These are phyloP conservation scores for Terebella lapidaria DNA, from an alignment of 2,888 invertebrate genomes.

Conservation along the genomic window DNA sequence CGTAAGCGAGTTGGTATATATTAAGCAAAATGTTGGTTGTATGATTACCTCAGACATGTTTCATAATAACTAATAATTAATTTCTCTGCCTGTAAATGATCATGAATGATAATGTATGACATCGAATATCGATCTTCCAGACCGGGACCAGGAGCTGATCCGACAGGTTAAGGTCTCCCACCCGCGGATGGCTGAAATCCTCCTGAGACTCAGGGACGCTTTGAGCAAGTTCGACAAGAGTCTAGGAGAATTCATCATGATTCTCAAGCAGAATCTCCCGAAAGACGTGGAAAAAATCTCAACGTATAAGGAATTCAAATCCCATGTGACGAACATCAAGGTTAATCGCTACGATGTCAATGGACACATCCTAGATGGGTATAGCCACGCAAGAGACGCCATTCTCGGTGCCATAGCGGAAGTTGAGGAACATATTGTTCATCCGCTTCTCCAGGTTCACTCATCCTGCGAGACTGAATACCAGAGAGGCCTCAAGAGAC, in stretches of 20 bases:
- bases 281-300: background rate
- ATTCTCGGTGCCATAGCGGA: background rate
- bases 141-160: background rate
- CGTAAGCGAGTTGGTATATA: too few species aligned
- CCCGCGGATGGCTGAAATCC: background rate
- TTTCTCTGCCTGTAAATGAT: too few species aligned
- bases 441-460: conserved; percentile 1
- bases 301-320: background rate
- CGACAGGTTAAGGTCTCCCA: background rate
- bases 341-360: background rate
- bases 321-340: background rate
- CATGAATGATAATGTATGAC: too few species aligned
- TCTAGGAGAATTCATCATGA: conserved; percentile 2
- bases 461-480: background rate
- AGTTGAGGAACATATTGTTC: background rate
- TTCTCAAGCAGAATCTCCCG: background rate
- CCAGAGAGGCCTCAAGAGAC: background rate
- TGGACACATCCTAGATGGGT: background rate
- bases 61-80: too few species aligned
- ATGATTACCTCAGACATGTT: too few species aligned
- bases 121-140: too few species aligned
- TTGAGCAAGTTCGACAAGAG: background rate
- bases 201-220: background rate
- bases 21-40: too few species aligned
- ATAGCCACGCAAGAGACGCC: background rate